A percentile compares a stretch with the other conserved stretches of the same genome.
Conservation (phyloP, 1,140 invertebrate genomes). For the Gonioctena quinquepunctata region DNA sequence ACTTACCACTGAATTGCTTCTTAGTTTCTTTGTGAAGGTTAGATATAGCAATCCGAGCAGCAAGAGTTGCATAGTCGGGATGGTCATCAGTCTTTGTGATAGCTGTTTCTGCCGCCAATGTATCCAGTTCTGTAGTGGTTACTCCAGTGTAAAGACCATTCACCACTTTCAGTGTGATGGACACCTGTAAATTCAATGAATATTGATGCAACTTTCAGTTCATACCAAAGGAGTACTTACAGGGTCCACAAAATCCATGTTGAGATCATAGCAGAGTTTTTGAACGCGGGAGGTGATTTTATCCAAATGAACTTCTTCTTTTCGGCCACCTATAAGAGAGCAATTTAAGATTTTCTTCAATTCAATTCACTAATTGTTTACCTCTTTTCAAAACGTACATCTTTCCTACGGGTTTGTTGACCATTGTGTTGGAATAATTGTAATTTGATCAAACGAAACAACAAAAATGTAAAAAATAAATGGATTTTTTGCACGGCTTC, state of each 20-base stretch:
- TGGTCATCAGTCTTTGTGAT: slow-evolving; percentile 96
- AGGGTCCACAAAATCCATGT: slow-evolving; percentile 95
- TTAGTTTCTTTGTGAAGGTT: slow-evolving; percentile 98
- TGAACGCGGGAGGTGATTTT: slow-evolving; percentile 96
- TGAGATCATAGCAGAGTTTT: slow-evolving; percentile 94
- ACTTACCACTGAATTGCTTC: slow-evolving; percentile 82
- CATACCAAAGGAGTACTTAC: slow-evolving; percentile 63
- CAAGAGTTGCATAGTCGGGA: slow-evolving; percentile 95
- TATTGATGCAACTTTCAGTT: neutral
- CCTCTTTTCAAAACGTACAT: slow-evolving; percentile 62
- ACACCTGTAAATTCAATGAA: slow-evolving; percentile 13
- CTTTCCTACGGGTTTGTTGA: slow-evolving; percentile 46
- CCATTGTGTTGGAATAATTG: slow-evolving; percentile 30
- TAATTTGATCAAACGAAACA: neutral
- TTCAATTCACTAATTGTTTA: slow-evolving; percentile 40
- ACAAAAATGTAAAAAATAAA: neutral
- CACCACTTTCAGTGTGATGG: slow-evolving; percentile 86
- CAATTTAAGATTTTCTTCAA: neutral
- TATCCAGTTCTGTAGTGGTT: slow-evolving; percentile 95
- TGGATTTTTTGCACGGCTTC: too few species aligned
- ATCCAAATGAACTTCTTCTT: slow-evolving; percentile 93
- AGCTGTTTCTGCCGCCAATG: slow-evolving; percentile 94
- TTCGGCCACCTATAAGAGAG: slow-evolving; percentile 73
- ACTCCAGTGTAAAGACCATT: slow-evolving; percentile 94
- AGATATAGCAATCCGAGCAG: slow-evolving; percentile 93